phyloP scores from a whole-genome alignment of 2,113 vertebrate genomes.

The Origma solitaria region DNA sequence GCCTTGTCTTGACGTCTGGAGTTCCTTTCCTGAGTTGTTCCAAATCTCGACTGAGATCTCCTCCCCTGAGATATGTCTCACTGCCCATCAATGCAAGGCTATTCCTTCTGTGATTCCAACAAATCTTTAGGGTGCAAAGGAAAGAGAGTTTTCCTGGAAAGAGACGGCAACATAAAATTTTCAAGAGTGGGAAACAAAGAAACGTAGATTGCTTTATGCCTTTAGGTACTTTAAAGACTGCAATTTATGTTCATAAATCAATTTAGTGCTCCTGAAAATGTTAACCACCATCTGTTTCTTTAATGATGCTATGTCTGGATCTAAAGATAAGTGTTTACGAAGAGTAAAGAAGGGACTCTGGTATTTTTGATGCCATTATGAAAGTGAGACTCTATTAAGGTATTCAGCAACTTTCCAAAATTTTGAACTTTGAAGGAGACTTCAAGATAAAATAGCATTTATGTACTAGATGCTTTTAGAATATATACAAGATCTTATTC shows the following conservation, averaged over 20 bases:
- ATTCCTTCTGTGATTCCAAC: background rate
- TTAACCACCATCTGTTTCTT: conserved; percentile 25
- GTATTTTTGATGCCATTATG: background rate
- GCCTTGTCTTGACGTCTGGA: background rate
- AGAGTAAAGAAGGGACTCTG: background rate
- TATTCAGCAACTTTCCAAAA: background rate
- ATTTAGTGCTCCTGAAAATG: background rate
- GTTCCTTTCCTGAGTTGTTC: background rate
- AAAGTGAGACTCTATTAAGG: background rate
- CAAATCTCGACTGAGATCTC: background rate
- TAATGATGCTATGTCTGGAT: background rate
- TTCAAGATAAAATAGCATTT: background rate
- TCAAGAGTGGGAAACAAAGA: background rate
- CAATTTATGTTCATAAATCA: background rate
- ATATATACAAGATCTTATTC: background rate
- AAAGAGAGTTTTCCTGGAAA: background rate
- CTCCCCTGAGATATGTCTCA: background rate
- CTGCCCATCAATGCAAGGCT: background rate
- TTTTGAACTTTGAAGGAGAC: background rate
- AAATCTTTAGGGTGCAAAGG: background rate
- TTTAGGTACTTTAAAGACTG: background rate
- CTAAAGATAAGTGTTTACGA: background rate
- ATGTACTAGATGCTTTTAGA: background rate
- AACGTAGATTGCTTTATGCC: background rate
- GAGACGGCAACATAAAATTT: background rate